Percentiles rank a stretch among this genome's conserved stretches.
These are phyloP conservation scores for Nomada flava DNA, from an alignment of 2,888 invertebrate species.

Conservation along the genomic window DNA sequence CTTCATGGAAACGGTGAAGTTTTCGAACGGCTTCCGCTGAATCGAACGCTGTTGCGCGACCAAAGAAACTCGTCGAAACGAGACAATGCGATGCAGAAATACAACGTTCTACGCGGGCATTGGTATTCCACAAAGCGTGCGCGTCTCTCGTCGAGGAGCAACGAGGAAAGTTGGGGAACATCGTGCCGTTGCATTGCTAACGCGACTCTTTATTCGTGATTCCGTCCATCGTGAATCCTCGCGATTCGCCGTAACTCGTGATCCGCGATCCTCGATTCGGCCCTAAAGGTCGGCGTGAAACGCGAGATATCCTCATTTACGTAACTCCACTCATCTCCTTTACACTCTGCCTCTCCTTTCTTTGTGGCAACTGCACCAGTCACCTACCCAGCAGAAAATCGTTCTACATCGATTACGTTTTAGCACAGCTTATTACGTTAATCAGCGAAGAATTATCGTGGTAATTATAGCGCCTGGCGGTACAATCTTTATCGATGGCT, in stretches of 20 bases:
- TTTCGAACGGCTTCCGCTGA: slow-evolving; percentile 31
- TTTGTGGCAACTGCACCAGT: neutral
- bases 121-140: slow-evolving; percentile 59
- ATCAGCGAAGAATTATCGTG: neutral
- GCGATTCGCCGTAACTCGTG: slow-evolving; percentile 60
- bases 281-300: slow-evolving; percentile 75
- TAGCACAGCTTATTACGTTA: neutral
- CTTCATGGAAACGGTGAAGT: slow-evolving; percentile 16
- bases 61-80: slow-evolving; percentile 10
- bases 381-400: neutral
- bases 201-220: slow-evolving; percentile 63
- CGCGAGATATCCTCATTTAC: slow-evolving; percentile 36
- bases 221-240: slow-evolving; percentile 43
- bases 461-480: neutral
- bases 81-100: slow-evolving; percentile 42
- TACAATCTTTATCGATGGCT: too few relatives aligned
- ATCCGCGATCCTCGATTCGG: slow-evolving; percentile 69
- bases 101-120: slow-evolving; percentile 44
- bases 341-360: neutral
- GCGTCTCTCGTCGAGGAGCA: slow-evolving; percentile 72
- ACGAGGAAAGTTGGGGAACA: slow-evolving; percentile 76
- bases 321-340: slow-evolving; percentile 26
- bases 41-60: slow-evolving; percentile 20
- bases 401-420: neutral
- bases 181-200: slow-evolving; percentile 77